Conservation (phyloP, 2,888 invertebrate genomes). For the Dasysyrphus tricinctus region DNA sequence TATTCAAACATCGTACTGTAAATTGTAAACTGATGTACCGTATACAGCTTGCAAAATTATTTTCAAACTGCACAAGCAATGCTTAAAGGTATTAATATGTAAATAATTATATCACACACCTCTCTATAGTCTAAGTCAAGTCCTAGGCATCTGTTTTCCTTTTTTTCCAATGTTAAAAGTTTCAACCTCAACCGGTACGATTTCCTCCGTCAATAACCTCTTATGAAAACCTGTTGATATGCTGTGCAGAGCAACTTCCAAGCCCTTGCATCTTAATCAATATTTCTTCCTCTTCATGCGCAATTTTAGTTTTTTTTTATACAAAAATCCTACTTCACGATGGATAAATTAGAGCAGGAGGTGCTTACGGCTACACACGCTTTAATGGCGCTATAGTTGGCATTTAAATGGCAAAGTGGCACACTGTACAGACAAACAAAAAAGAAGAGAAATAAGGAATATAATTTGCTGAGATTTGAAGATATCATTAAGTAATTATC, state of each 20-base stretch:
- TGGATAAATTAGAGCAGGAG: slow-evolving; percentile 65
- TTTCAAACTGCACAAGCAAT: slow-evolving; percentile 8
- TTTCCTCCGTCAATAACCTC: slow-evolving; percentile 74
- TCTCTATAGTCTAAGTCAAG: not conserved
- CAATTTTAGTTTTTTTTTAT: slow-evolving; percentile 12
- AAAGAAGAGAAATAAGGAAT: slow-evolving; percentile 13
- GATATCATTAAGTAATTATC: slow-evolving; percentile 75
- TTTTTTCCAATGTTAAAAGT: not conserved
- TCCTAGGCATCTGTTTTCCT: slow-evolving; percentile 10
- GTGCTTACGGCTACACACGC: slow-evolving; percentile 55
- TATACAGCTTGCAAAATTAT: not conserved
- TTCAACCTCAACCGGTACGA: slow-evolving; percentile 56
- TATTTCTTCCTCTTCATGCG: slow-evolving; percentile 38
- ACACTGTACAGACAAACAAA: not conserved
- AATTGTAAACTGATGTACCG: slow-evolving; percentile 7
- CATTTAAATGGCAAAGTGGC: slow-evolving; percentile 45
- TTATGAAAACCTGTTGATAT: slow-evolving; percentile 59
- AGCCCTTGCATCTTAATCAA: slow-evolving; percentile 67
- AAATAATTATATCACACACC: slow-evolving; percentile 55
- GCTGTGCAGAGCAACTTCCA: slow-evolving; percentile 24
- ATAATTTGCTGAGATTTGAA: slow-evolving; percentile 68
- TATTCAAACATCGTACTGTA: not conserved
- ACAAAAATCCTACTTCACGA: slow-evolving; percentile 48
- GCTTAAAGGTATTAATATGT: slow-evolving; percentile 38
- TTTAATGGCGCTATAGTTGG: slow-evolving; percentile 47